Conservation (phyloP, 2,113 vertebrate species). For the Eptesicus fuscus region DNA sequence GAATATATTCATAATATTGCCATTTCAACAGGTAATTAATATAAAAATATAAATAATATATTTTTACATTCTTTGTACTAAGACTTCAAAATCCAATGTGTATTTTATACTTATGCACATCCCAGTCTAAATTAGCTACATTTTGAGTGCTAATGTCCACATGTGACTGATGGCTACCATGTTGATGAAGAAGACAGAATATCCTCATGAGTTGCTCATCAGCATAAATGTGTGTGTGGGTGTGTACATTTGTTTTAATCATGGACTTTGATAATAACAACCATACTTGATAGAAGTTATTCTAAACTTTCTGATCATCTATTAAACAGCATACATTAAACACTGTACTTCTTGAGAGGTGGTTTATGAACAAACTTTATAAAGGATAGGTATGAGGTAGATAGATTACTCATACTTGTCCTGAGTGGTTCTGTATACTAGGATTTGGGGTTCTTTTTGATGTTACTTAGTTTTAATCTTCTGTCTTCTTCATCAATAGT, state of each 20-base stretch:
- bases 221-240: background rate
- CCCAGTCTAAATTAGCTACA: background rate
- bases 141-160: background rate
- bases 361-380: background rate
- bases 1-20: background rate
- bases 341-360: background rate
- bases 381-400: background rate
- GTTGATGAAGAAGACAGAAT: no score
- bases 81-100: background rate
- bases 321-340: background rate
- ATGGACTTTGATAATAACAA: background rate
- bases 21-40: background rate
- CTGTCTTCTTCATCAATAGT: background rate
- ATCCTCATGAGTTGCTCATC: background rate
- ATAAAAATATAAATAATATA: background rate
- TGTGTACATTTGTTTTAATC: background rate
- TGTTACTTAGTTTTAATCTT: background rate
- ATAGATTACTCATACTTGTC: background rate
- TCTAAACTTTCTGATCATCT: background rate
- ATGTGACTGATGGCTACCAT: rapidly evolving
- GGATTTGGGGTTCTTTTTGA: background rate
- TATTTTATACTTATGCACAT: background rate
- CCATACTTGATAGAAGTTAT: background rate
- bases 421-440: background rate
- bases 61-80: background rate